Percentiles rank a stretch among this genome's conserved stretches.
These are phyloP conservation scores for Pollachius pollachius DNA, from an alignment of 2,113 vertebrate species.

Conservation along the genomic window DNA sequence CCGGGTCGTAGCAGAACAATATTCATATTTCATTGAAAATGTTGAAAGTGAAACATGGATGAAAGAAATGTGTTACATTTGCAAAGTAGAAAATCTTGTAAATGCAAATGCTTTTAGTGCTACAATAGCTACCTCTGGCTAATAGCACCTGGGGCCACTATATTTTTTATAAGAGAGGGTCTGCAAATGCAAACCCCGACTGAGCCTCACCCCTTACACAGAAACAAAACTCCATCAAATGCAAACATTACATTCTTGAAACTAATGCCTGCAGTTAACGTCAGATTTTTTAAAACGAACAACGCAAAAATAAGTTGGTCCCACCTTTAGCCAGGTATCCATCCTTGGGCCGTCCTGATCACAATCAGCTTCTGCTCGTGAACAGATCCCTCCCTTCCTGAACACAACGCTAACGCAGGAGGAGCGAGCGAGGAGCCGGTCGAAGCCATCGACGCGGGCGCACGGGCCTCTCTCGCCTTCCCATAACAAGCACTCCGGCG, in stretches of 20 bases:
- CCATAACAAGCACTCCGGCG: not conserved
- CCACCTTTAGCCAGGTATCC: too few species aligned
- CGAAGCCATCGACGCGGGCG: too few species aligned
- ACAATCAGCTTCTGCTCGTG: too few species aligned
- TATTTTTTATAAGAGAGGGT: conserved; percentile 22
- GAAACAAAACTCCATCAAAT: conserved; percentile 8
- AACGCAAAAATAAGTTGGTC: too few species aligned
- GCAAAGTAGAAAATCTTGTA: conserved; percentile 6
- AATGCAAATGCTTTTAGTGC: conserved; percentile 52
- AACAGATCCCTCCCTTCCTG: too few species aligned
- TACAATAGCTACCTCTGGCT: conserved; percentile 28
- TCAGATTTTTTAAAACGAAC: too few species aligned
- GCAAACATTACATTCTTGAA: too few species aligned
- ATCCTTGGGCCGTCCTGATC: too few species aligned
- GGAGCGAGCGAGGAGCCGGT: too few species aligned
- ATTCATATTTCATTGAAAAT: conserved; percentile 42
- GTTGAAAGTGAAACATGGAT: conserved; percentile 1
- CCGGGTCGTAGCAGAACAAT: conserved; percentile 25
- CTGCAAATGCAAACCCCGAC: not conserved
- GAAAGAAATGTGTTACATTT: conserved; percentile 16
- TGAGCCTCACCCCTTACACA: conserved; percentile 14
- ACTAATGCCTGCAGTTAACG: too few species aligned
- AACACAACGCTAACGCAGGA: too few species aligned
- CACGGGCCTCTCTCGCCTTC: too few species aligned
- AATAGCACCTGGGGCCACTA: conserved; percentile 22